phyloP scores from a whole-genome alignment of 2,113 vertebrate species.

The Gadus chalcogrammus region DNA sequence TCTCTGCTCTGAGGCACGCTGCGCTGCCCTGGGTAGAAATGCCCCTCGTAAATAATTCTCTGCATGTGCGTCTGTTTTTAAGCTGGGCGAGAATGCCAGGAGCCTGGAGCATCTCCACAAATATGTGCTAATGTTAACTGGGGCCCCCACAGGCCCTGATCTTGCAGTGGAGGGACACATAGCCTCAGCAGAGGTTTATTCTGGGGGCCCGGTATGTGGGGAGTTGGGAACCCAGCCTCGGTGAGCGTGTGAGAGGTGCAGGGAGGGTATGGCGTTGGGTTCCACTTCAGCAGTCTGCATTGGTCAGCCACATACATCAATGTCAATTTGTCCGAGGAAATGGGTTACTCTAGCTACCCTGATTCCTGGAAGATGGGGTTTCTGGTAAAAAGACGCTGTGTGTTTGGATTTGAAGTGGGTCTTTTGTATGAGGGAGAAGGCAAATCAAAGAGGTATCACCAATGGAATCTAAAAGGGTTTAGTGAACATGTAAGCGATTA shows the following conservation, averaged over 20 bases:
- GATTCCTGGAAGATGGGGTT: neutral
- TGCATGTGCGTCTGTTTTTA: slow-evolving; percentile 35
- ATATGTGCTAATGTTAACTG: slow-evolving; percentile 59
- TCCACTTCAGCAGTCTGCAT: neutral
- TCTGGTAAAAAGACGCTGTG: neutral
- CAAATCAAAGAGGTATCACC: too few species aligned
- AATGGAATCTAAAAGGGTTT: too few species aligned
- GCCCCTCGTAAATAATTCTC: slow-evolving; percentile 46
- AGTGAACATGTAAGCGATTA: too few species aligned
- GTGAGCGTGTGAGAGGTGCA: neutral
- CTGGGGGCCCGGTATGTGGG: slow-evolving; percentile 45
- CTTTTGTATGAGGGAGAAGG: too few species aligned
- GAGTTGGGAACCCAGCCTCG: slow-evolving; percentile 6
- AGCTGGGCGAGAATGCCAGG: slow-evolving; percentile 5
- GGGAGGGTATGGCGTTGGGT: neutral
- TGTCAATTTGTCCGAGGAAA: neutral
- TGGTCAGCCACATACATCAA: neutral
- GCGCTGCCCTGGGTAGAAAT: slow-evolving; percentile 14
- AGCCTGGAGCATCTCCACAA: slow-evolving; percentile 30
- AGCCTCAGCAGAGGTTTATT: slow-evolving; percentile 40
- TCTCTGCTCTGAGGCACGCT: slow-evolving; percentile 3
- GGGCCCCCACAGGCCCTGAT: slow-evolving; percentile 27
- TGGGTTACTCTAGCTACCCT: too few species aligned
- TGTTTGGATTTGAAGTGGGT: too few species aligned
- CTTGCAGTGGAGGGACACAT: slow-evolving; percentile 28